A percentile compares a stretch with the other conserved stretches of the same genome.
Evolutionary conservation across 2,888 invertebrate genomes (phyloP).

Genomic region (Drosophila pegasa): DNA sequence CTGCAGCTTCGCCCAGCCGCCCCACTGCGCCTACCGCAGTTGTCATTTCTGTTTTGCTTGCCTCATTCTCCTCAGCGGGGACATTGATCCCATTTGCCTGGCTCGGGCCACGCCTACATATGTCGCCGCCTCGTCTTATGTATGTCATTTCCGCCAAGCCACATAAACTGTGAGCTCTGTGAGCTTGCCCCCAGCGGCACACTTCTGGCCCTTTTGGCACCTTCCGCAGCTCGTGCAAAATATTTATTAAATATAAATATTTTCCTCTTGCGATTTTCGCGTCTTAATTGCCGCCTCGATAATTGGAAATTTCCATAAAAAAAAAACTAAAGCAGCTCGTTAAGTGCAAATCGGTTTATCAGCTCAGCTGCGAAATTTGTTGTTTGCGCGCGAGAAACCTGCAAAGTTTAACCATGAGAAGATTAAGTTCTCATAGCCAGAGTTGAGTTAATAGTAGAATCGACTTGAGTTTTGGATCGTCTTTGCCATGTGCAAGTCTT

Average conservation of each 20-base stretch:
- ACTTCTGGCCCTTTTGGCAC: constrained; percentile 26
- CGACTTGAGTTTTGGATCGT: not conserved
- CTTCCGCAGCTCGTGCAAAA: constrained; percentile 6
- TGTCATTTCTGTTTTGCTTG: constrained; percentile 71
- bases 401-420: constrained; percentile 5
- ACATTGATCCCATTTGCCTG: constrained; percentile 75
- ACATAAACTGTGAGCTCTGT: constrained; percentile 13
- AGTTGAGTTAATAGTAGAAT: not conserved
- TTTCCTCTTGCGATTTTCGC: constrained; percentile 12
- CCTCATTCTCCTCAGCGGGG: constrained; percentile 68
- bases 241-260: constrained; percentile 7
- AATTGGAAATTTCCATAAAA: constrained; percentile 28
- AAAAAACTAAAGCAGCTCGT: constrained; percentile 17
- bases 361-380: constrained; percentile 33
- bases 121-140: constrained; percentile 32
- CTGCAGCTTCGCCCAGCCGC: not conserved
- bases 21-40: constrained; percentile 26
- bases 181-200: constrained; percentile 43
- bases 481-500: constrained; percentile 22
- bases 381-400: constrained; percentile 34
- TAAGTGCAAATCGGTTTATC: constrained; percentile 48
- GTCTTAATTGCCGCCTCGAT: constrained; percentile 40
- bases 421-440: not conserved
- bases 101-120: constrained; percentile 19
- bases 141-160: constrained; percentile 74